Evolutionary conservation across 2,888 invertebrate genomes (phyloP), one percentile per base, ranked within the genome.

Genomic region (Cheilosia pagana): DNA sequence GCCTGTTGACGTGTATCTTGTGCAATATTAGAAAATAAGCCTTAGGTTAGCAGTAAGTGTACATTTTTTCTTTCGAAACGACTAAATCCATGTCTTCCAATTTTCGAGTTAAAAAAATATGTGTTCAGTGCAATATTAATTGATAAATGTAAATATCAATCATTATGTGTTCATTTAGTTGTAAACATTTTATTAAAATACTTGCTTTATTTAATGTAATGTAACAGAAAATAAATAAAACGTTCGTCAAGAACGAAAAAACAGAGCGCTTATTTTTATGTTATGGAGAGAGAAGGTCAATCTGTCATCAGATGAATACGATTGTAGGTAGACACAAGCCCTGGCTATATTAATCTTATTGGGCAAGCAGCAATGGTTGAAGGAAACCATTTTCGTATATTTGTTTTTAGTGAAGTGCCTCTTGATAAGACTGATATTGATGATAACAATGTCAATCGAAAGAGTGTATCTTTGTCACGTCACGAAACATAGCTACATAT

Each of bases 21-120:
- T 85, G 85, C 85, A 85, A 85, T 85, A 85, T 65, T 85, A 81
- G 71, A 75, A 14, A 43, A 23, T 81, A 83, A 77, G 78, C 52
- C 71, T 7, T 28, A 78, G 59, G 16, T 10, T 77, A 60, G 10
- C 8, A 12, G 48, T 67, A 74, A 82, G 57, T 83, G 83, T 83
- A 83, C 43, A 81, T 81, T 81, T 75, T 39, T 70, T 35, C 3
- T 12, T 50, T 76, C 53, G 74, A 65, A 53, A 81, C 71, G 71
- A 81, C 71, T 75, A 48, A 85, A 85, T 85, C 85, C 75, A 81
- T 60, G 85, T 85, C 85, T 85, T 85, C 85, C 85, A 82, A 48
- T 76, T 71, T 77, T 81, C 65, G 59, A 59, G 16, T 68, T n/a
- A 45, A 50, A 71, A 65, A 63, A 53, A 45, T 23, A 63, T n/a